These are phyloP conservation scores for Aphelinus atriplicis DNA, from an alignment of 1,140 invertebrate species.

Conservation along the genomic window DNA sequence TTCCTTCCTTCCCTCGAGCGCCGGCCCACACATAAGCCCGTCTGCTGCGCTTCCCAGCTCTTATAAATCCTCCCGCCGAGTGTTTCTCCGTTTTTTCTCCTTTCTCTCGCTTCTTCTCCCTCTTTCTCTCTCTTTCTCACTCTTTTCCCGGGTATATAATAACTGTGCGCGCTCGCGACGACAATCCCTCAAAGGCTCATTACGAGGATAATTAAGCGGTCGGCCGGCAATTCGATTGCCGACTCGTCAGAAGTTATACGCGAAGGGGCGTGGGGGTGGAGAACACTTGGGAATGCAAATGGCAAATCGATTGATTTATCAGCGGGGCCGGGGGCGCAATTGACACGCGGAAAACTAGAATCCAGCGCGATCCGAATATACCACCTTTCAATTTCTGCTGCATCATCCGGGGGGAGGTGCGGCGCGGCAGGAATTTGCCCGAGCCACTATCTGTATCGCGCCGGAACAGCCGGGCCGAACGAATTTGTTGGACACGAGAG, in stretches of 20 bases:
- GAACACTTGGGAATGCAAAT: background rate
- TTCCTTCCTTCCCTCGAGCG: too few species aligned
- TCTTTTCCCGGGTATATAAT: background rate
- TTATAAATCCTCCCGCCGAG: background rate
- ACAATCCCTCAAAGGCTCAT: background rate
- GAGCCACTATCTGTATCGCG: slow-evolving; percentile 17
- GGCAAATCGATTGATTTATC: background rate
- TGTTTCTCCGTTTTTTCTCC: background rate
- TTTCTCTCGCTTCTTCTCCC: background rate
- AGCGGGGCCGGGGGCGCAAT: background rate
- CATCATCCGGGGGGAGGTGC: background rate
- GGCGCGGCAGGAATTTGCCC: slow-evolving; percentile 8
- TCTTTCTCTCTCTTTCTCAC: background rate
- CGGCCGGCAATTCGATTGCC: too few species aligned
- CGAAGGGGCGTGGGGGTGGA: too few species aligned
- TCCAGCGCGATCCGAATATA: slow-evolving; percentile 1
- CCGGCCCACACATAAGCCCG: too few species aligned
- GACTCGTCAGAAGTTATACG: too few species aligned
- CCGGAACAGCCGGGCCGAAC: slow-evolving; percentile 16
- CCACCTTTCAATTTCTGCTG: slow-evolving; percentile 30
- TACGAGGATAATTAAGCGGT: background rate
- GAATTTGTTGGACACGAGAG: background rate
- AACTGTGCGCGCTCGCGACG: too few species aligned
- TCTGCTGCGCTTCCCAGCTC: too few species aligned
- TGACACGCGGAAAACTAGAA: background rate